Percentiles rank a stretch among this genome's conserved stretches.
phyloP scores from a whole-genome alignment of 2,797 vertebrate genomes.

The Rhinella marina region DNA sequence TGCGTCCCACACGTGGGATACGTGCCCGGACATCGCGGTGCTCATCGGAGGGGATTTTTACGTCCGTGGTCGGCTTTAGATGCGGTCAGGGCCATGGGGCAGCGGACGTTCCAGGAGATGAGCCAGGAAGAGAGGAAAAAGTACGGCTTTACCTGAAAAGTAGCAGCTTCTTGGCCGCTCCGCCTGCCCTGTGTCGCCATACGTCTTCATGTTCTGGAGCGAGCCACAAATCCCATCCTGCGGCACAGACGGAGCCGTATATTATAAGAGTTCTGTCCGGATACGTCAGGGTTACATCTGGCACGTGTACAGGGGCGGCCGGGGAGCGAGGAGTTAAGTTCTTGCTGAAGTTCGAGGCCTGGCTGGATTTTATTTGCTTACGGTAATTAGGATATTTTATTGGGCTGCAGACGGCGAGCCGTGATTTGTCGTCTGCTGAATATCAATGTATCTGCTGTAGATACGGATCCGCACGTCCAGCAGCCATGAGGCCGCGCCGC shows the following conservation, averaged over 20 bases:
- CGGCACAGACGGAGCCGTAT: not conserved
- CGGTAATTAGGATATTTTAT: constrained; percentile 58
- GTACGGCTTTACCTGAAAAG: constrained; percentile 15
- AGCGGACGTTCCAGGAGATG: constrained; percentile 43
- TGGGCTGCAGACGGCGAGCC: constrained; percentile 28
- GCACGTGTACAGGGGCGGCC: not conserved
- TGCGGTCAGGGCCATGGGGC: too few species aligned
- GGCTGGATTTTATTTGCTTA: constrained; percentile 58
- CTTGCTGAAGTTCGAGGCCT: constrained; percentile 38
- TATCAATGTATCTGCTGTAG: constrained; percentile 40
- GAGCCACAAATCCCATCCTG: not conserved
- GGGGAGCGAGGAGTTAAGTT: constrained; percentile 19
- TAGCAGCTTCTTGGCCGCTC: constrained; percentile 14
- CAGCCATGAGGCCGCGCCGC: not conserved
- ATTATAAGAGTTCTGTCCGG: not conserved
- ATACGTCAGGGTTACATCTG: not conserved
- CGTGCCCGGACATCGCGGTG: too few species aligned
- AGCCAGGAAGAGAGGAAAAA: constrained; percentile 45
- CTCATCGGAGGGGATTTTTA: too few species aligned
- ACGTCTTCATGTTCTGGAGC: not conserved
- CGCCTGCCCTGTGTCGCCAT: not conserved
- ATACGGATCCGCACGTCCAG: not conserved
- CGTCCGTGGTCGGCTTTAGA: too few species aligned
- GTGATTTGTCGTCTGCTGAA: constrained; percentile 44
- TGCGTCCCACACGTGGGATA: too few species aligned